Conservation (phyloP, 2,888 invertebrate genomes). For the Tachina grossa region DNA sequence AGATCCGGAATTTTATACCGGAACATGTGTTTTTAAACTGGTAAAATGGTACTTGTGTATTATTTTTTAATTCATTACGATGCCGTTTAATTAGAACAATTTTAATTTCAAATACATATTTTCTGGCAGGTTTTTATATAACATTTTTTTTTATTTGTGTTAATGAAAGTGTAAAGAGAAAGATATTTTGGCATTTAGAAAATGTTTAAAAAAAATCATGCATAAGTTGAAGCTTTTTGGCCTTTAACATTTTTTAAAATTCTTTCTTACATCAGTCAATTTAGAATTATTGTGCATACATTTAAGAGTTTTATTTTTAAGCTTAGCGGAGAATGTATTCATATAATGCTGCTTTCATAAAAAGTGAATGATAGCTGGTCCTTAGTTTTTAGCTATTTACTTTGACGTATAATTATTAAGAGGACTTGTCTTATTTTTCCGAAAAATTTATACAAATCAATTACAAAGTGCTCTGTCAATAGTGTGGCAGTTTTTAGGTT, state of each 20-base stretch:
- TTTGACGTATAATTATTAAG: too few relatives aligned
- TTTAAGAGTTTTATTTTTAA: too few relatives aligned
- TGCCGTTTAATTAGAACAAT: conserved; percentile 11
- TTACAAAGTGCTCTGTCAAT: too few relatives aligned
- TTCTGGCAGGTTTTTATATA: background rate
- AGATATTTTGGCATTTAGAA: background rate
- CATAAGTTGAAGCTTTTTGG: background rate
- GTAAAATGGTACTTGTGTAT: background rate
- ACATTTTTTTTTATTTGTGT: background rate
- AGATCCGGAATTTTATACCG: background rate
- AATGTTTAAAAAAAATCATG: background rate
- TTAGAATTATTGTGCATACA: too few relatives aligned
- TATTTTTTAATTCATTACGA: background rate
- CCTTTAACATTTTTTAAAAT: background rate
- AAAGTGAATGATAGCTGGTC: too few relatives aligned
- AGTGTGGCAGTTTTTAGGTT: too few relatives aligned
- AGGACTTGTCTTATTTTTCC: too few relatives aligned
- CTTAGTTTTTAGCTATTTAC: too few relatives aligned
- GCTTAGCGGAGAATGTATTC: too few relatives aligned
- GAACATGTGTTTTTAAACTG: background rate
- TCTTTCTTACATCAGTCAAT: background rate
- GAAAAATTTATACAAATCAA: too few relatives aligned
- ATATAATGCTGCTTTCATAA: too few relatives aligned
- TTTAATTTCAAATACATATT: background rate
- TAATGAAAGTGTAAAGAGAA: conserved; percentile 7